Evolutionary conservation across 1,140 invertebrate genomes (phyloP).

Genomic region (Muscidifurax raptorellus): DNA sequence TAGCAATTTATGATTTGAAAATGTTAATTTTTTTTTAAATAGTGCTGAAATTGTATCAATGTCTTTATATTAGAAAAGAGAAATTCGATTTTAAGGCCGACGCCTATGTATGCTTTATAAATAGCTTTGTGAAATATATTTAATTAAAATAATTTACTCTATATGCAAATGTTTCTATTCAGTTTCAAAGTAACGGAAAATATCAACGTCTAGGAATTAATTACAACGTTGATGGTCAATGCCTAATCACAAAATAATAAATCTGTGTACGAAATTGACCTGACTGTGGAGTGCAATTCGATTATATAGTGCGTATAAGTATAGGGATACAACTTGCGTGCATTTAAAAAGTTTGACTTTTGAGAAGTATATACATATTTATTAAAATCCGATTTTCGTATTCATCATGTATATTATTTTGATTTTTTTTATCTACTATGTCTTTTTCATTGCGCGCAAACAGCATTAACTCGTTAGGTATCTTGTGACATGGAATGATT

Average conservation of each 20-base stretch:
- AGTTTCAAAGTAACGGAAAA: neutral
- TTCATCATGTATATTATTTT: conserved; percentile 19
- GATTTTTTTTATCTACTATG: neutral
- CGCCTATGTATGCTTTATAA: neutral
- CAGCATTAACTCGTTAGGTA: neutral
- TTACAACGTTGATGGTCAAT: conserved; percentile 18
- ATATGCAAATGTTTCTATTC: neutral
- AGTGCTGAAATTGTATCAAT: neutral
- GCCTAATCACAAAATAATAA: conserved; percentile 10
- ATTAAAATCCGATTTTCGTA: conserved; percentile 27
- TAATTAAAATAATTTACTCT: neutral
- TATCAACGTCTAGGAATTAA: neutral
- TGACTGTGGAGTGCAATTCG: conserved; percentile 41
- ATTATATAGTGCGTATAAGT: conserved; percentile 36
- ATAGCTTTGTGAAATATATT: neutral
- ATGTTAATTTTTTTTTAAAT: neutral
- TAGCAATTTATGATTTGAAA: neutral
- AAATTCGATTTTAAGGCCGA: neutral
- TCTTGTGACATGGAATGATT: neutral
- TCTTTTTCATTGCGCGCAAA: conserved; percentile 14
- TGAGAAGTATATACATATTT: conserved; percentile 37
- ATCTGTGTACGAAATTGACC: conserved; percentile 15
- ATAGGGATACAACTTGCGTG: conserved; percentile 45
- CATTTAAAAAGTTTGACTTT: conserved; percentile 49
- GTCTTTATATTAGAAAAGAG: neutral